Percentiles rank a stretch among this genome's conserved stretches.
Evolutionary conservation across 1,140 invertebrate species (phyloP).

Genomic region (Patella vulgata): DNA sequence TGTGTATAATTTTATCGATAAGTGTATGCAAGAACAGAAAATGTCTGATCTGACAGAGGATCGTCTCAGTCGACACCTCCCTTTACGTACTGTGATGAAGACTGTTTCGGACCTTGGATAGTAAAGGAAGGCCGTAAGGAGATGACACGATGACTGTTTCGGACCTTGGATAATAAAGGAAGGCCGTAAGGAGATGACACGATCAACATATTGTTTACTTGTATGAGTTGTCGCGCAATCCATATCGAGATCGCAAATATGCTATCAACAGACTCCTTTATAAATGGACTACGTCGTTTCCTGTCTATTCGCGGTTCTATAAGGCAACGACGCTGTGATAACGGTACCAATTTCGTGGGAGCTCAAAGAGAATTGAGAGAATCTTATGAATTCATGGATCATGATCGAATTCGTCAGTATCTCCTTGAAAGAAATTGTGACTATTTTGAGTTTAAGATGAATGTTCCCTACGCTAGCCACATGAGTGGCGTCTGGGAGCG

Average conservation of each 20-base stretch:
- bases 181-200: constrained; percentile 18
- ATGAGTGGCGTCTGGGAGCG: constrained; percentile 38
- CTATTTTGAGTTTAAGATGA: constrained; percentile 27
- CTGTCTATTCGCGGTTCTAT: constrained; percentile 14
- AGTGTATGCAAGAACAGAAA: constrained; percentile 16
- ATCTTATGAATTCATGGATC: background rate
- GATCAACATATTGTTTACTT: constrained; percentile 30
- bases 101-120: constrained; percentile 40
- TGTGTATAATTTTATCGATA: too few relatives aligned
- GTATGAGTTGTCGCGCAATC: constrained; percentile 19
- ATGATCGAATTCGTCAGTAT: background rate
- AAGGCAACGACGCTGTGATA: constrained; percentile 31
- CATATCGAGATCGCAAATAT: constrained; percentile 34
- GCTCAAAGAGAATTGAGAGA: constrained; percentile 34
- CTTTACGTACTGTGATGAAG: constrained; percentile 30
- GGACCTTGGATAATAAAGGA: constrained; percentile 30
- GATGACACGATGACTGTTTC: constrained; percentile 48
- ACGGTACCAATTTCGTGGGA: constrained; percentile 39
- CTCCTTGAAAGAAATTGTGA: constrained; percentile 9
- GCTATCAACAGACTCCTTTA: constrained; percentile 28
- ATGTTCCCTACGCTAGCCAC: constrained; percentile 28
- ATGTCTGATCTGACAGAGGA: constrained; percentile 34
- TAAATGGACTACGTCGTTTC: constrained; percentile 18
- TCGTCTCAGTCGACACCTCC: constrained; percentile 24
- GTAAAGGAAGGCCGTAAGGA: too few relatives aligned